Conservation (phyloP, 2,113 vertebrate genomes). For the Sitta europaea region DNA sequence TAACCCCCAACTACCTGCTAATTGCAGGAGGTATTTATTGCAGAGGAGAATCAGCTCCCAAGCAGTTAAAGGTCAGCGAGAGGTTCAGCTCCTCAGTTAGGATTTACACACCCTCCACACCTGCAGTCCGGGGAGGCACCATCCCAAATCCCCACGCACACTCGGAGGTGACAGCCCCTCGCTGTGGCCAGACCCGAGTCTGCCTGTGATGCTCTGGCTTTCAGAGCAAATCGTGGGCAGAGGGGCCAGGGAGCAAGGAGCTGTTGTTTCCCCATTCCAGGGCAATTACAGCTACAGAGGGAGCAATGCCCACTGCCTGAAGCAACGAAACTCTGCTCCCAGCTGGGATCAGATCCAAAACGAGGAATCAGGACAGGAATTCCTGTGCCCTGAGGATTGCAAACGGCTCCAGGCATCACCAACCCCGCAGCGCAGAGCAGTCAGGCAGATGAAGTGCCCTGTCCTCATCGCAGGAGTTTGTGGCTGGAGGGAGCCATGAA, state of each 20-base stretch:
- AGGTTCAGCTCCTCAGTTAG: neutral
- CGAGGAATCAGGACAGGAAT: neutral
- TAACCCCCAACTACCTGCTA: constrained; percentile 49
- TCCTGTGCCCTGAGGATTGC: rapidly evolving
- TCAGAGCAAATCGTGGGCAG: rapidly evolving
- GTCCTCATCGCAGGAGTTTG: rapidly evolving
- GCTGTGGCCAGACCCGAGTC: rapidly evolving
- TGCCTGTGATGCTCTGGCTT: rapidly evolving
- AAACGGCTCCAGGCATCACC: neutral
- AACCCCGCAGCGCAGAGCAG: rapidly evolving
- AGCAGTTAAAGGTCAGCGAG: neutral
- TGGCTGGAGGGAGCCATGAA: neutral
- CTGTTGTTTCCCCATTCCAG: neutral
- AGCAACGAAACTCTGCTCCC: neutral
- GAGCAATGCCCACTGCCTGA: neutral
- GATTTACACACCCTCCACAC: neutral
- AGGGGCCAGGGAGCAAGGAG: neutral
- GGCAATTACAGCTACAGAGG: neutral
- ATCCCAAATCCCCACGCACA: rapidly evolving
- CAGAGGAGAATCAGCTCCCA: neutral
- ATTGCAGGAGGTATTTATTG: neutral
- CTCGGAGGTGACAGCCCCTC: rapidly evolving
- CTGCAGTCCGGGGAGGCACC: neutral
- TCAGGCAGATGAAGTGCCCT: neutral
- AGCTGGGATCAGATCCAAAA: neutral